phyloP scores from a whole-genome alignment of 2,797 vertebrate genomes.

The Xyrichtys novacula region DNA sequence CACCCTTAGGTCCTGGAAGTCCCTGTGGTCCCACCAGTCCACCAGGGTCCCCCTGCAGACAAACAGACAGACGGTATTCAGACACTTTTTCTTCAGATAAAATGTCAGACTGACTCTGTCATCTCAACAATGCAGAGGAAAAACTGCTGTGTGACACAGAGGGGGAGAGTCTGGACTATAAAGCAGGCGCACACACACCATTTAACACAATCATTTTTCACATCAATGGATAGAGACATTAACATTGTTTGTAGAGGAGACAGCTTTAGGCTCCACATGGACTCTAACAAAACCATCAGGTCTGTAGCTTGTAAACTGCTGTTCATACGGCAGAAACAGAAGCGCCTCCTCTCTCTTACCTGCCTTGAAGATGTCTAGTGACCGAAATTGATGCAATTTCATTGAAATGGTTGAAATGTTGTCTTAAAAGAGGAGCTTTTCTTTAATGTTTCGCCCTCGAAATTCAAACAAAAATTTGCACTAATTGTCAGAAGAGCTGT shows the following conservation, averaged over 20 bases:
- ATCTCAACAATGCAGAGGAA: conserved; percentile 19
- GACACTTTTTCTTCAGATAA: conserved; percentile 12
- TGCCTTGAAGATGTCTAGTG: no score
- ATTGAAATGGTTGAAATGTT: no score
- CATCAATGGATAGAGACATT: conserved; percentile 13
- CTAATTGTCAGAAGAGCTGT: no score
- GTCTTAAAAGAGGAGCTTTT: no score
- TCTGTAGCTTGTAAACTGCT: conserved; percentile 6
- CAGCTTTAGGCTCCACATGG: not conserved
- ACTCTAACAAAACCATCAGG: conserved; percentile 9
- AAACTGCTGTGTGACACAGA: not conserved
- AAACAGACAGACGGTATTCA: conserved; percentile 42
- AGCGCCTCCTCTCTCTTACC: not conserved
- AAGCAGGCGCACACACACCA: conserved; percentile 31
- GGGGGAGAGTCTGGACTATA: not conserved
- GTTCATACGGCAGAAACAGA: not conserved
- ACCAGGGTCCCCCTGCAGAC: conserved; percentile 89
- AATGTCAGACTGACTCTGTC: conserved; percentile 7
- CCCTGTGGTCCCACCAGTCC: conserved; percentile 88
- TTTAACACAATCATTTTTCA: conserved; percentile 25
- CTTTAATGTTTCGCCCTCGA: no score
- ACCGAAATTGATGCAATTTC: no score
- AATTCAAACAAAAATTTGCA: no score
- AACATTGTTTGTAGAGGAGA: conserved; percentile 6
- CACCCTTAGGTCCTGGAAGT: conserved; percentile 91